Conservation (phyloP, 2,797 vertebrate species). For the Premnoplex brunnescens region DNA sequence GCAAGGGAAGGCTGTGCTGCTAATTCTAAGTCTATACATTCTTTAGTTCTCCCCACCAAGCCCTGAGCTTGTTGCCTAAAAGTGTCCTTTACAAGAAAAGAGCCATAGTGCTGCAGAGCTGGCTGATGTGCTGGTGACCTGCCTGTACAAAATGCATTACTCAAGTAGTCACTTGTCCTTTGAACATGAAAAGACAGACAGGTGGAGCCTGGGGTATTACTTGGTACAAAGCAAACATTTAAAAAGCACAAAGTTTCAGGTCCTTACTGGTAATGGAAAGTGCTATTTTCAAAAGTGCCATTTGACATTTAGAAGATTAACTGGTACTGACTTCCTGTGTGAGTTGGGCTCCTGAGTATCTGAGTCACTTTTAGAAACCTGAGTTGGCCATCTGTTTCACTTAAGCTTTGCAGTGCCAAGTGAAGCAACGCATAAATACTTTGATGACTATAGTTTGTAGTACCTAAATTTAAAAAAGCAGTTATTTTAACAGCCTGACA, state of each 20-base stretch:
- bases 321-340: constrained; percentile 46
- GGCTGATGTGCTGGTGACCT: neutral
- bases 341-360: constrained; percentile 46
- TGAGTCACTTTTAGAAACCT: constrained; percentile 57
- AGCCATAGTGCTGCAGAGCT: neutral
- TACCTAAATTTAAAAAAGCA: constrained; percentile 7
- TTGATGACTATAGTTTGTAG: neutral
- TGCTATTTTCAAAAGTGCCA: constrained; percentile 48
- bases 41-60: neutral
- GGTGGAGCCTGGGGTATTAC: neutral
- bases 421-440: constrained; percentile 29
- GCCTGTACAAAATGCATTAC: neutral
- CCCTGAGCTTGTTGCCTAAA: neutral
- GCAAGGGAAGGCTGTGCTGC: neutral
- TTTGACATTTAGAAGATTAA: constrained; percentile 62
- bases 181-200: neutral
- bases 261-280: constrained; percentile 37
- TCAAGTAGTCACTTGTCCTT: constrained; percentile 3
- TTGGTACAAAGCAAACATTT: constrained; percentile 36
- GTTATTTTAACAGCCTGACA: constrained; percentile 19
- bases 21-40: neutral
- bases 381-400: constrained; percentile 56
- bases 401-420: constrained; percentile 24
- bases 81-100: neutral
- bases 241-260: neutral